Evolutionary conservation across 2,797 vertebrate genomes (phyloP).

Genomic region (Rhadinocentrus ornatus): DNA sequence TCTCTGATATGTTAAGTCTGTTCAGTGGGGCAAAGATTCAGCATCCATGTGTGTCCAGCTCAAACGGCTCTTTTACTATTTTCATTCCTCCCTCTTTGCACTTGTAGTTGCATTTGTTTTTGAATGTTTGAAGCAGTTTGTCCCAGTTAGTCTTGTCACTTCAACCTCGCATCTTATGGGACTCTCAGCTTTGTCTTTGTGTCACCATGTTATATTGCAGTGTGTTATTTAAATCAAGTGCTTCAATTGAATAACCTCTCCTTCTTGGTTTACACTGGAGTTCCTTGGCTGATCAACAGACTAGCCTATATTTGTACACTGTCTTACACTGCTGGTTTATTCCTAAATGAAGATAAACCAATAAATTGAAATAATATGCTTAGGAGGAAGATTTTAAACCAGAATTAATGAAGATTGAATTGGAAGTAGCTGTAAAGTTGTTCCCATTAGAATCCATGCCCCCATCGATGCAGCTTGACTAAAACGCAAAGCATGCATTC

Average conservation of each 20-base stretch:
- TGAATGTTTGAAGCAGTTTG: slow-evolving; percentile 73
- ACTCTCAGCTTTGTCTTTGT: slow-evolving; percentile 54
- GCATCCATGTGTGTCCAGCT: slow-evolving; percentile 68
- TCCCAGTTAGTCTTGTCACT: slow-evolving; percentile 77
- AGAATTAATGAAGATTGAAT: slow-evolving; percentile 60
- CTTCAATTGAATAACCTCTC: slow-evolving; percentile 62
- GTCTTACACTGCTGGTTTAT: slow-evolving; percentile 22
- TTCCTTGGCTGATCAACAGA: slow-evolving; percentile 11
- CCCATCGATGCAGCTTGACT: slow-evolving; percentile 48
- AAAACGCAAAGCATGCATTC: slow-evolving; percentile 72
- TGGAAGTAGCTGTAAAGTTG: slow-evolving; percentile 62
- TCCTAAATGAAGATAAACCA: slow-evolving; percentile 59
- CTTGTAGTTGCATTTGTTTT: slow-evolving; percentile 63
- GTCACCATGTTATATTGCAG: slow-evolving; percentile 48
- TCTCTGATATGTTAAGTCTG: slow-evolving; percentile 74
- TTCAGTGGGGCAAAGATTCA: slow-evolving; percentile 69
- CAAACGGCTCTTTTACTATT: slow-evolving; percentile 78
- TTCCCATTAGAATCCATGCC: slow-evolving; percentile 51
- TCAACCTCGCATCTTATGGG: slow-evolving; percentile 60
- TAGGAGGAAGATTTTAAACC: slow-evolving; percentile 52
- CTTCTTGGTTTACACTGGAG: slow-evolving; percentile 28
- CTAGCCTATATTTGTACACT: neutral
- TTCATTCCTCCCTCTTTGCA: slow-evolving; percentile 56
- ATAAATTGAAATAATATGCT: slow-evolving; percentile 55
- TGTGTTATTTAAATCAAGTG: slow-evolving; percentile 63